These are phyloP conservation scores for Collichthys lucidus DNA, from an alignment of 2,113 vertebrate genomes.

Conservation along the genomic window DNA sequence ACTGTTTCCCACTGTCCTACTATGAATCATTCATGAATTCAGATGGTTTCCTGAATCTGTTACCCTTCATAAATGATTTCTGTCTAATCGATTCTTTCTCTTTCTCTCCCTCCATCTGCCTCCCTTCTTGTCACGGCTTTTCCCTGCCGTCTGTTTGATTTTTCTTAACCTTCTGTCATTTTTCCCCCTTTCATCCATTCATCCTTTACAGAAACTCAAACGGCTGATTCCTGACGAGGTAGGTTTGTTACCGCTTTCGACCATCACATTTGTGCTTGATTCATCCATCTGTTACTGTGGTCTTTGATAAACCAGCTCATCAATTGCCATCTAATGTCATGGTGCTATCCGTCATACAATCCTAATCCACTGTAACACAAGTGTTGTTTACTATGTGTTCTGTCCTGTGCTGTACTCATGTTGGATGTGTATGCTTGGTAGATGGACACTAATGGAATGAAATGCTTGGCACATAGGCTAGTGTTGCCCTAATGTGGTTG, in stretches of 20 bases:
- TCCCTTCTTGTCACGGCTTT: conserved; percentile 10
- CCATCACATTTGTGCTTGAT: conserved; percentile 30
- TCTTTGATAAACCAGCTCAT: conserved; percentile 39
- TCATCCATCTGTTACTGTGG: conserved; percentile 23
- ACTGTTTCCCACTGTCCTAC: conserved; percentile 9
- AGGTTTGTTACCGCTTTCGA: conserved; percentile 75
- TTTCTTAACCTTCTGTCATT: background rate
- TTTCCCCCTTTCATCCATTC: conserved; percentile 45
- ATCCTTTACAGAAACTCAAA: conserved; percentile 89
- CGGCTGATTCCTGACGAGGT: conserved; percentile 95
- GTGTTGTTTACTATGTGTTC: conserved; percentile 9
- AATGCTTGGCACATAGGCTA: conserved; percentile 33
- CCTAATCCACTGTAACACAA: conserved; percentile 47
- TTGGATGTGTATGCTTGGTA: conserved; percentile 42
- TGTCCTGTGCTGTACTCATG: conserved; percentile 23
- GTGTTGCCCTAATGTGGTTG: conserved; percentile 5
- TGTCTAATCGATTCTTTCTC: conserved; percentile 64
- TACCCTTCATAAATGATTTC: conserved; percentile 47
- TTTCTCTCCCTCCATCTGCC: conserved; percentile 26
- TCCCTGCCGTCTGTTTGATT: conserved; percentile 3
- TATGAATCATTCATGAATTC: conserved; percentile 33
- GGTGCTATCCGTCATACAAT: conserved; percentile 32
- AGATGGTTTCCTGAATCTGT: conserved; percentile 28
- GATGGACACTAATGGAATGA: conserved; percentile 24
- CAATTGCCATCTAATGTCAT: conserved; percentile 7